Evolutionary conservation across 2,797 vertebrate genomes (phyloP).

Genomic region (Eulemur coronatus): DNA sequence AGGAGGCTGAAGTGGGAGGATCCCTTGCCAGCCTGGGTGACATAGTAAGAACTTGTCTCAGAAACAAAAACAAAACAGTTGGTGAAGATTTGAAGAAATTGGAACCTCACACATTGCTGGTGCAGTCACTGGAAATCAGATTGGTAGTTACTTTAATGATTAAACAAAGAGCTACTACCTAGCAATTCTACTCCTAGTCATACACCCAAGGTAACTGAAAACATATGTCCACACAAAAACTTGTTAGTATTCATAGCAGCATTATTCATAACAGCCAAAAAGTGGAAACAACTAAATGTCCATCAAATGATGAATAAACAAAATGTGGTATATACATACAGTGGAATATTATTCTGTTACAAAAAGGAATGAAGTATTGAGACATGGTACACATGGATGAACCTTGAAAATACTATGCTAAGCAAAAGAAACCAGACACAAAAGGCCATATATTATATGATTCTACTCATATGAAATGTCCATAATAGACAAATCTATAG

Average conservation of each 20-base stretch:
- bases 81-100: slow-evolving; percentile 13
- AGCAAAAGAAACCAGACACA: background rate
- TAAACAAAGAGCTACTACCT: background rate
- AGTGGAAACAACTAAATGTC: background rate
- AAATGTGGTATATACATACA: background rate
- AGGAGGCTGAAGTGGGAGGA: too few relatives aligned
- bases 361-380: background rate
- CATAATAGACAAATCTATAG: background rate
- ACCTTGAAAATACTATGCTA: background rate
- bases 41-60: too few relatives aligned
- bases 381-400: background rate
- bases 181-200: background rate
- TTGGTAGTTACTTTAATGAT: background rate
- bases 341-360: background rate
- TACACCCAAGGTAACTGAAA: background rate
- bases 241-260: background rate
- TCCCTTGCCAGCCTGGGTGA: too few relatives aligned
- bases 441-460: background rate
- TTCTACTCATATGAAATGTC: background rate
- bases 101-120: background rate
- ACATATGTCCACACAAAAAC: background rate
- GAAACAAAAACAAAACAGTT: background rate
- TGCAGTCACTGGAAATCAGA: background rate
- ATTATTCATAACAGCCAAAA: background rate
- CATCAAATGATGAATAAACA: background rate